Evolutionary conservation across 2,113 vertebrate species (phyloP), one percentile per base, ranked within the genome.

Genomic region (Ceyx margarethae): DNA sequence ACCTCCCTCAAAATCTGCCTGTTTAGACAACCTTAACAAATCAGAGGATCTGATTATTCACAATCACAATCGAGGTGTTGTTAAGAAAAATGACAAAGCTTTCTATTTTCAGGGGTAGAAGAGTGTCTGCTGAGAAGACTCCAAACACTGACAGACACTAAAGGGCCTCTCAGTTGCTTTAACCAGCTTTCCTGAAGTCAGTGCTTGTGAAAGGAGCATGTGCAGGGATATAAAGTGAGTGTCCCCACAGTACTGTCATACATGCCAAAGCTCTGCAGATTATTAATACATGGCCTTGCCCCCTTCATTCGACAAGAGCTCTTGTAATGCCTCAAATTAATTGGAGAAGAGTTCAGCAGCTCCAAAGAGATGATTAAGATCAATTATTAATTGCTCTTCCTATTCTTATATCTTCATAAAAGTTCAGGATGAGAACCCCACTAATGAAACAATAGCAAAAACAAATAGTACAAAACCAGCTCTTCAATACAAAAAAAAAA

Each of bases 301-400:
- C 88, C 74, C 54, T 95, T 91, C 90, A 53, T 78, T 95, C 85
- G 72, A 75, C 85, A 90, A 93, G 73, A 93, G 81, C 85, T 87
- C 87, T 81, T 80, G 37, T 82, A 91, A 85, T 91, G 85, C 89
- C 89, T 96, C 77, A 86, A 79, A 91, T 94, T 95, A 95, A 96
- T 81, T 81, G 88, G 80, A 90, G 42, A 19, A 91, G 80, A 91
- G 69, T 75, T 73, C 90, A 86, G 83, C 71, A 93, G 90, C 86
- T 86, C 90, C 66, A 91, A 95, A 72, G 92, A 83, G 77, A 91
- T 94, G 58, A 95, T 87, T 90, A 91, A 83, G 72, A 93, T 91
- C 62, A 94, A 90, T 86, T 90, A 93, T 89, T 91, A 89, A 93
- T 90, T 90, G 48, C 20, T 85, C 43, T 92, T 87, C 68, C 57